Evolutionary conservation across 2,797 vertebrate species (phyloP), one percentile per base, ranked within the genome.

Genomic region (Ptychobarbus kaznakovi): DNA sequence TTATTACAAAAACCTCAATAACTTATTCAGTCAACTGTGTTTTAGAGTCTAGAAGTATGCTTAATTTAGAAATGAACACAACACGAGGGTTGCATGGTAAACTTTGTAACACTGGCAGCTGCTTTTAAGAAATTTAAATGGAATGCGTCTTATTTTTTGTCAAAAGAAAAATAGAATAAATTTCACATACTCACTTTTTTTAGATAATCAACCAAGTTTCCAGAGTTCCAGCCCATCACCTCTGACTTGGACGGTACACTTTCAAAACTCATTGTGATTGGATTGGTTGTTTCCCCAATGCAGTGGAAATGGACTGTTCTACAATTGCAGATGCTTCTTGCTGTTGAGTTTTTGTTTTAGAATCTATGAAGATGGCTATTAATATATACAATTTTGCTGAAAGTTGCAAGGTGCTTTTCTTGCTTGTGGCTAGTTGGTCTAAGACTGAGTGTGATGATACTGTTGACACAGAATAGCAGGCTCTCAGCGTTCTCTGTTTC

Each of bases 181-280:
- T 66, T 35, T 35, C 15, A 18, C 7, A 66, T 42, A 87, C 87
- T 89, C 93, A 95, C 94, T 16, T 90, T 88, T 85, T 83, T 94
- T 80, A 95, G 86, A 90, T 91, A 94, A 12, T 93, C 91, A 0
- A 93, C 93, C 86, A 95, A 89, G 86, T 90, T 88, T 16, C 89
- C 89, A 0, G 93, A 88, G 77, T 72, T 92, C 95, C 95, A 95
- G 20, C 87, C 88, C 90, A 91, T 91, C 77, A 95, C 92, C 84
- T 93, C 93, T 0, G 89, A 81, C 89, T 86, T 91, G 77, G 88
- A 84, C 0, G 92, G 94, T 22, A 88, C 42, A n/a, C 80, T 75
- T 35, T 91, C 91, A 0, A 76, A 89, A 85, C 88, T 95, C 95
- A 95, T 95, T 78, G 68, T 72, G 28, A n/a, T 20, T 28, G 12